Evolutionary conservation across 2,888 invertebrate species (phyloP), one percentile per base, ranked within the genome.

Genomic region (Lycocerus yunnanus): DNA sequence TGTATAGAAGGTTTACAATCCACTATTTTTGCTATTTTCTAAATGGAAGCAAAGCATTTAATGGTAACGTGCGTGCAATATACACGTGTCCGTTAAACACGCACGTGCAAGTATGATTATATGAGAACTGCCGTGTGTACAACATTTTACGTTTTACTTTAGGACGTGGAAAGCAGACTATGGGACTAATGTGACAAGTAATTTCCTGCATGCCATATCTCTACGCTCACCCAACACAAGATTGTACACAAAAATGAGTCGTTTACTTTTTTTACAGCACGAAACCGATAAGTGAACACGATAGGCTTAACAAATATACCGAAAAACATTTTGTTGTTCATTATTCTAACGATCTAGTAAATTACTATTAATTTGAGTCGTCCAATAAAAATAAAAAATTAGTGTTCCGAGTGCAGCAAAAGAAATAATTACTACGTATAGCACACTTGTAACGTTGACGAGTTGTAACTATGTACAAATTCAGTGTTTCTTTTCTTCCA

Each of bases 201-300:
- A 78, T 78, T 78, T 78, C 76, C 77, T 78, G 74, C 74, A 75
- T 76, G 77, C 76, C 75, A 75, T 78, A 78, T 77, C 75, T 75
- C 65, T 58, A 16, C 66, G 69, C 76, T 74, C 74, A 65, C 66
- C 20, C 11, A 59, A 66, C 43, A 71, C 68, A 68, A 75, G 67
- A 70, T 75, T 75, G 65, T 75, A 75, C 73, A 75, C 63, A 70
- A 75, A 75, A 75, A 71, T 73, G 70, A 70, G 27, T 75, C 73
- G 70, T 75, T 75, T 75, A 73, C 71, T 73, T 70, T 70, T 72
- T 72, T 75, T 73, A 72, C 20, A 63, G 70, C 73, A 75, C 70
- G 75, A 73, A 75, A 70, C 72, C 66, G 75, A 75, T 75, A 75
- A 69, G 67, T 68, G 59, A 69, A 66, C 27, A 66, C 69, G 75